Percentiles rank a stretch among this genome's conserved stretches.
Conservation (phyloP, 2,113 vertebrate genomes). For the Eptesicus fuscus region DNA sequence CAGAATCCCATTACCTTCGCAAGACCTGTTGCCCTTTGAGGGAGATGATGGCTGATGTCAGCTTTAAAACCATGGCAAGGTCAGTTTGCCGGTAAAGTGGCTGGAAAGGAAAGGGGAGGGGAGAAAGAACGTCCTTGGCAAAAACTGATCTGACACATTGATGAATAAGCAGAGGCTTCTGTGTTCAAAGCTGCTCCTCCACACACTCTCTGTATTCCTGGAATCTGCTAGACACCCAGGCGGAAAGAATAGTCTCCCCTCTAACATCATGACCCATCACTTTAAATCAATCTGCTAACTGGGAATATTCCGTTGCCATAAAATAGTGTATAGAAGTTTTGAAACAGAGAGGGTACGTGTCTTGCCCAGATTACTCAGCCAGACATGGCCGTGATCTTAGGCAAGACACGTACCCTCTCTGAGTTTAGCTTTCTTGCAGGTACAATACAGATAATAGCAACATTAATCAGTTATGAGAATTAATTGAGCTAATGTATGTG, state of each 20-base stretch:
- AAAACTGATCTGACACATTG: neutral
- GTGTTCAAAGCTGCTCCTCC: neutral
- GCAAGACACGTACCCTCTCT: neutral
- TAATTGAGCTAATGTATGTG: neutral
- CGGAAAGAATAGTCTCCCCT: neutral
- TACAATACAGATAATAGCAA: neutral
- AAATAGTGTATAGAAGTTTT: neutral
- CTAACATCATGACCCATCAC: neutral
- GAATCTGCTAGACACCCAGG: neutral
- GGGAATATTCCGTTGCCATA: neutral
- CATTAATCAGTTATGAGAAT: neutral
- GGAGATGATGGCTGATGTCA: neutral
- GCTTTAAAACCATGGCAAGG: neutral
- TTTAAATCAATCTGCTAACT: neutral
- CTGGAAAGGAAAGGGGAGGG: neutral
- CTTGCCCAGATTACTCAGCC: neutral
- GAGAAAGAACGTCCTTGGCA: neutral
- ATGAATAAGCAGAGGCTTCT: conserved; percentile 35
- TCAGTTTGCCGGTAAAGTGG: neutral
- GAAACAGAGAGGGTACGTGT: neutral
- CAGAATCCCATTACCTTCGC: neutral
- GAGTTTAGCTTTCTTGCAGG: neutral
- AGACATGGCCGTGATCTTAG: neutral
- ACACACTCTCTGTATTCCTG: neutral
- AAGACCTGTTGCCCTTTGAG: neutral